Conservation (phyloP, 2,113 vertebrate species). For the Pluvianellus socialis region DNA sequence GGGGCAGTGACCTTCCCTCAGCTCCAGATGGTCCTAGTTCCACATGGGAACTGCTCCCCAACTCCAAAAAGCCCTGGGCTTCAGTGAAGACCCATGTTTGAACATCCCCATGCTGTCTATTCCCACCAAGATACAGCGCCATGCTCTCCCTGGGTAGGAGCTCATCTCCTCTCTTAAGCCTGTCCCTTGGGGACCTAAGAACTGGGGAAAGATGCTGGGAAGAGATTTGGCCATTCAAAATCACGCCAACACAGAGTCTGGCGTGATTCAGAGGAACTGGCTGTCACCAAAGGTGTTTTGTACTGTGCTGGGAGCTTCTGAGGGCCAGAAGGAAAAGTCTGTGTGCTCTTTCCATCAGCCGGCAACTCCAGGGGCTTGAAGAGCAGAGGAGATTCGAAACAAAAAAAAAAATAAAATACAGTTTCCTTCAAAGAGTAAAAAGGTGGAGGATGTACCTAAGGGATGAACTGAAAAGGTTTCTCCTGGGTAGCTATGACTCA, state of each 20-base stretch:
- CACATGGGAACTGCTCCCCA: background rate
- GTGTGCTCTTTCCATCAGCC: background rate
- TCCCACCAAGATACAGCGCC: background rate
- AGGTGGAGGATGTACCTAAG: background rate
- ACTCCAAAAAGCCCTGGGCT: background rate
- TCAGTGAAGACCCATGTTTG: background rate
- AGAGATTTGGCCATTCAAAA: background rate
- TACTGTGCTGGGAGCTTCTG: background rate
- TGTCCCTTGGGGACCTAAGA: background rate
- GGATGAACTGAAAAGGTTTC: background rate
- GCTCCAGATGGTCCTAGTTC: background rate
- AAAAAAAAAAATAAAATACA: background rate
- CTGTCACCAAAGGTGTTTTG: background rate
- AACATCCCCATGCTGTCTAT: background rate
- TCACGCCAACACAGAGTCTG: background rate
- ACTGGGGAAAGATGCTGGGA: background rate
- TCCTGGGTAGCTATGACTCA: constrained; percentile 23
- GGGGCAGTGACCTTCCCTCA: fast-evolving
- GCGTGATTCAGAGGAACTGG: background rate
- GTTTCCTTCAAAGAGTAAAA: background rate
- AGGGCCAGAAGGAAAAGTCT: background rate
- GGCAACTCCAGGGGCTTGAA: background rate
- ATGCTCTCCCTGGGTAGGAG: background rate
- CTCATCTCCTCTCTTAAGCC: background rate
- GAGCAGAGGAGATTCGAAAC: background rate